A percentile compares a stretch with the other conserved stretches of the same genome.
phyloP scores from a whole-genome alignment of 2,797 vertebrate species.

The Nannoperca australis region DNA sequence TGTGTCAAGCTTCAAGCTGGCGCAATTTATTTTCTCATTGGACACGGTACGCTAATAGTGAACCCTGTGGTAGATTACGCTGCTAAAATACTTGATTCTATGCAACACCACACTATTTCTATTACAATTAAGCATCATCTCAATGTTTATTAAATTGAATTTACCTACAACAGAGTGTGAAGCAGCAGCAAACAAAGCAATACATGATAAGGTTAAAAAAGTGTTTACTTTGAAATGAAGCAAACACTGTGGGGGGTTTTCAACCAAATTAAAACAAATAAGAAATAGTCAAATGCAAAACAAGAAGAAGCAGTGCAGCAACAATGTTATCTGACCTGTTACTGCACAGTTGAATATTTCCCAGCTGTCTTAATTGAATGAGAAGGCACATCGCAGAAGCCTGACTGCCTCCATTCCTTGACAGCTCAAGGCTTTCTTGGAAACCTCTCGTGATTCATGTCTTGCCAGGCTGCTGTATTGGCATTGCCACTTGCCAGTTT shows the following conservation, averaged over 20 bases:
- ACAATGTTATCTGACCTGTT: constrained; percentile 36
- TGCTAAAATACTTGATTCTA: constrained; percentile 33
- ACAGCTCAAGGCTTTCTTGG: constrained; percentile 72
- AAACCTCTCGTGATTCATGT: constrained; percentile 75
- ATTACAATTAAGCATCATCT: constrained; percentile 29
- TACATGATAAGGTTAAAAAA: background rate
- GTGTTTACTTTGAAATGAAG: background rate
- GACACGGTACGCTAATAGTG: constrained; percentile 53
- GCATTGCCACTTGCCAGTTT: constrained; percentile 66
- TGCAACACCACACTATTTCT: constrained; percentile 1
- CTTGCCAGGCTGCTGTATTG: constrained; percentile 73
- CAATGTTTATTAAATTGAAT: constrained; percentile 19
- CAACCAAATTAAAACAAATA: constrained; percentile 9
- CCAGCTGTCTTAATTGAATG: constrained; percentile 65
- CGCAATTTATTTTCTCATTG: constrained; percentile 62
- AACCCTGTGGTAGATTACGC: constrained; percentile 36
- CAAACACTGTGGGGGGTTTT: background rate
- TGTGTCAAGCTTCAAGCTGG: constrained; percentile 68
- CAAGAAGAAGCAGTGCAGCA: constrained; percentile 10
- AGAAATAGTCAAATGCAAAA: background rate
- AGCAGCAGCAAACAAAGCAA: constrained; percentile 10
- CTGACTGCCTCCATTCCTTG: constrained; percentile 55
- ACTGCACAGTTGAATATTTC: constrained; percentile 46
- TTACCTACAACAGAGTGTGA: constrained; percentile 24
- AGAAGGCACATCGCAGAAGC: constrained; percentile 63